Evolutionary conservation across 2,797 vertebrate species (phyloP).

Genomic region (Monodelphis domestica): DNA sequence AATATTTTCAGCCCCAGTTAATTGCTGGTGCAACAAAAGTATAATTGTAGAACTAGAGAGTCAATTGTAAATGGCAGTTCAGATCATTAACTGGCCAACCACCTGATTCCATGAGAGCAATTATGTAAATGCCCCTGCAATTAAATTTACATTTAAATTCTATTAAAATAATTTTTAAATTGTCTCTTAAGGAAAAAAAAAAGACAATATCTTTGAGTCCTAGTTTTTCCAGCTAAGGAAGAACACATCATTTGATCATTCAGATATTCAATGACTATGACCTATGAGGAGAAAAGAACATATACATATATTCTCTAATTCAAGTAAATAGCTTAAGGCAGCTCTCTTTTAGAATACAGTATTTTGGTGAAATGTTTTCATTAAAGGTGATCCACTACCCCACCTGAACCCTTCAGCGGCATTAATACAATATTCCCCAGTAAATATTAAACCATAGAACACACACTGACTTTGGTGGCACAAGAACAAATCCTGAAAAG

Average conservation of each 20-base stretch:
- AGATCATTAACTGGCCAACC: constrained; percentile 46
- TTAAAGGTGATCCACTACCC: neutral
- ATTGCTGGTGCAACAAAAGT: neutral
- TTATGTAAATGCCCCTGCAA: constrained; percentile 56
- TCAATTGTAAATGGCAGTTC: constrained; percentile 10
- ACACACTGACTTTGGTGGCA: neutral
- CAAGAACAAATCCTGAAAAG: constrained; percentile 33
- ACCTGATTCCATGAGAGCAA: constrained; percentile 59
- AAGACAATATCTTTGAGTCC: neutral
- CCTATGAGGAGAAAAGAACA: neutral
- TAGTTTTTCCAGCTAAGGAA: neutral
- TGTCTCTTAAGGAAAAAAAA: constrained; percentile 1
- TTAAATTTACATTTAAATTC: constrained; percentile 67
- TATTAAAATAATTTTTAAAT: constrained; percentile 43
- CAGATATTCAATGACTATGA: neutral
- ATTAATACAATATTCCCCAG: neutral
- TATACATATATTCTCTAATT: neutral
- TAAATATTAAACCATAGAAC: constrained; percentile 28
- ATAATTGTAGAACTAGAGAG: constrained; percentile 19
- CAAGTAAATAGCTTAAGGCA: constrained; percentile 14
- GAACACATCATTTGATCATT: neutral
- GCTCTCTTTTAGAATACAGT: neutral
- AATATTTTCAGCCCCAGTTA: neutral
- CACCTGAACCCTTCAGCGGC: constrained; percentile 2
- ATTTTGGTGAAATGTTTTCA: constrained; percentile 47